Percentiles rank a stretch among this genome's conserved stretches.
Evolutionary conservation across 1,140 invertebrate genomes (phyloP).

Genomic region (Zaprionus gabonicus): DNA sequence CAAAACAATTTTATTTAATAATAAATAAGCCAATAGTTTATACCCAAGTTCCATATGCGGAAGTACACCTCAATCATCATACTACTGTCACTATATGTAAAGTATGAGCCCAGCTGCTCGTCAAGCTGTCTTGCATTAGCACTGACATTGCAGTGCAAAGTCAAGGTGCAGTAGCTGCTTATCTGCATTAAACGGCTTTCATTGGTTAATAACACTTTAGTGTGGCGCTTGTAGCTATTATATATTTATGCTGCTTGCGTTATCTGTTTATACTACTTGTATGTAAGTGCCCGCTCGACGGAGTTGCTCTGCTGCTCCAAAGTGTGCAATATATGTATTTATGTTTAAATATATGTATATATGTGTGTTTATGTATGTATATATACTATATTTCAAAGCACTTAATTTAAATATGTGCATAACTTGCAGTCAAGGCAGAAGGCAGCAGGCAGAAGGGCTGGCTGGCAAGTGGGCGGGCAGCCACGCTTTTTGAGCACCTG

Average conservation of each 20-base stretch:
- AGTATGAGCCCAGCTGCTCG: neutral
- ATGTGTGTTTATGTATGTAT: neutral
- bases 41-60: no score
- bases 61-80: neutral
- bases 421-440: conserved; percentile 46
- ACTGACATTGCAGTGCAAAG: neutral
- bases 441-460: neutral
- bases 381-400: conserved; percentile 36
- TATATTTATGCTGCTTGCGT: conserved; percentile 52
- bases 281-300: neutral
- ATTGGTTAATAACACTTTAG: conserved; percentile 43
- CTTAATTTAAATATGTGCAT: conserved; percentile 72
- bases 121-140: no score
- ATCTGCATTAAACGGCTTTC: conserved; percentile 35
- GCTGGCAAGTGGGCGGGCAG: conserved; percentile 6
- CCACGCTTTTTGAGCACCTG: conserved; percentile 57
- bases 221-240: conserved; percentile 33
- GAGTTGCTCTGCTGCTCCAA: neutral
- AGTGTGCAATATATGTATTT: neutral
- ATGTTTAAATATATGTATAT: conserved; percentile 7
- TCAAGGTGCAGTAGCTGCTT: conserved; percentile 1
- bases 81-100: neutral
- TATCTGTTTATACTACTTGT: conserved; percentile 36
- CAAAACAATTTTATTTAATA: neutral
- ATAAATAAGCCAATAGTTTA: no score